Evolutionary conservation across 2,113 vertebrate species (phyloP).

Genomic region (Marmota flaviventris): DNA sequence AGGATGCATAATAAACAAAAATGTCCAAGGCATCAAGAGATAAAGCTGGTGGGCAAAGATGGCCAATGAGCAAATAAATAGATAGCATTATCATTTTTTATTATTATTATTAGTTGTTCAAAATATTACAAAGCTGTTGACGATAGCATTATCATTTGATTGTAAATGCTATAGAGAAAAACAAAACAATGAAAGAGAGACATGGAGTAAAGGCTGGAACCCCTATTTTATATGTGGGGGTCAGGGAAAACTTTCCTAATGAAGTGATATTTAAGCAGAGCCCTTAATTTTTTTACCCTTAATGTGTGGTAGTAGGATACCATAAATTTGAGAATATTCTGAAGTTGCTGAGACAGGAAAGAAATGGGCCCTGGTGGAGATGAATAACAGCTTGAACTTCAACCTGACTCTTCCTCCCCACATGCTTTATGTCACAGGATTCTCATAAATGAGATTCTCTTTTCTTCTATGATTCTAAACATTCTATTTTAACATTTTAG

Average conservation of each 20-base stretch:
- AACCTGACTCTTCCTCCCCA: background rate
- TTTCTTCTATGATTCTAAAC: background rate
- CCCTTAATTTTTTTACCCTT: background rate
- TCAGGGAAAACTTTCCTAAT: background rate
- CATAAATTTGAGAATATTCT: background rate
- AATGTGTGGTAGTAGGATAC: background rate
- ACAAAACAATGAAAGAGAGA: background rate
- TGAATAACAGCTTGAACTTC: background rate
- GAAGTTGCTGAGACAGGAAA: background rate
- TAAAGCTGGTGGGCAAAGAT: background rate
- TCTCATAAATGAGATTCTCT: constrained; percentile 15
- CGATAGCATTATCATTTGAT: background rate
- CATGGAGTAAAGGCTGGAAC: background rate
- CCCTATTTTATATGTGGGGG: background rate
- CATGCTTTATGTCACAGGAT: background rate
- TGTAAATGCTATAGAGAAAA: background rate
- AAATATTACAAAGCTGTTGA: too few relatives aligned
- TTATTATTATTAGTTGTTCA: too few relatives aligned
- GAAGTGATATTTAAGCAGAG: background rate
- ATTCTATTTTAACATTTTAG: constrained; percentile 28
- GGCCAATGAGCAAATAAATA: background rate
- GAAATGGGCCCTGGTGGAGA: background rate
- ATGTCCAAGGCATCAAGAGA: background rate
- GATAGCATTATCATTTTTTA: background rate
- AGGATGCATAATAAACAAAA: background rate